Evolutionary conservation across 2,113 vertebrate species (phyloP).

Genomic region (Tetrao urogallus): DNA sequence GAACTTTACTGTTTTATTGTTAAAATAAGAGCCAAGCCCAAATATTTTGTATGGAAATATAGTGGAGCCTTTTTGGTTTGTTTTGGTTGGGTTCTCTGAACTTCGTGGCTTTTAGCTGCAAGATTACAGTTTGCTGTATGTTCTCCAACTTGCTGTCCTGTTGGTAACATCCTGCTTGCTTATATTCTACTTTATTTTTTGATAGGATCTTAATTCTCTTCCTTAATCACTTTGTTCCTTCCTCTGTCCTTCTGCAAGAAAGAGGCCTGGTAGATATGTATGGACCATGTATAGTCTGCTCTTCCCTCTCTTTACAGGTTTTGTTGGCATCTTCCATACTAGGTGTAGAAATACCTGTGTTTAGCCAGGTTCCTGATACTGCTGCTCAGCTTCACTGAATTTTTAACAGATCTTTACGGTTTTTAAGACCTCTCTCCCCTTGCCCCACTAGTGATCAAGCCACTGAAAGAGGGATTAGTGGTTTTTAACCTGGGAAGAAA

Average conservation of each 20-base stretch:
- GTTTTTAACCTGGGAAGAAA: not conserved
- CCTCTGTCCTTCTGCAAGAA: not conserved
- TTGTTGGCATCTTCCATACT: not conserved
- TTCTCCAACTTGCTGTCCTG: not conserved
- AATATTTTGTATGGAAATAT: not conserved
- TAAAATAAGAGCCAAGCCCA: not conserved
- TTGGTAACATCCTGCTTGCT: not conserved
- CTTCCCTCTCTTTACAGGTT: not conserved
- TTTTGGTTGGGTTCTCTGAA: not conserved
- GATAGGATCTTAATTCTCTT: not conserved
- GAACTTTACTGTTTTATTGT: not conserved
- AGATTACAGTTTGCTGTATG: not conserved
- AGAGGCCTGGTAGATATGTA: not conserved
- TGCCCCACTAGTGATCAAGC: not conserved
- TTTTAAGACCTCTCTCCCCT: not conserved
- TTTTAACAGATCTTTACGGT: not conserved
- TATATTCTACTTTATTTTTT: not conserved
- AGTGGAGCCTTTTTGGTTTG: not conserved
- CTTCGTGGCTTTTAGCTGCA: not conserved
- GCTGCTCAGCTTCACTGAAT: not conserved
- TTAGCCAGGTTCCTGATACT: not conserved
- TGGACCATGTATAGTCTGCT: not conserved
- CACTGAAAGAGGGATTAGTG: not conserved
- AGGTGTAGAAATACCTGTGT: not conserved
- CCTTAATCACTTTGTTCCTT: not conserved